Base-by-base conservation (phyloP, 2,888 invertebrate genomes). In the Epiblema foenella region DNA sequence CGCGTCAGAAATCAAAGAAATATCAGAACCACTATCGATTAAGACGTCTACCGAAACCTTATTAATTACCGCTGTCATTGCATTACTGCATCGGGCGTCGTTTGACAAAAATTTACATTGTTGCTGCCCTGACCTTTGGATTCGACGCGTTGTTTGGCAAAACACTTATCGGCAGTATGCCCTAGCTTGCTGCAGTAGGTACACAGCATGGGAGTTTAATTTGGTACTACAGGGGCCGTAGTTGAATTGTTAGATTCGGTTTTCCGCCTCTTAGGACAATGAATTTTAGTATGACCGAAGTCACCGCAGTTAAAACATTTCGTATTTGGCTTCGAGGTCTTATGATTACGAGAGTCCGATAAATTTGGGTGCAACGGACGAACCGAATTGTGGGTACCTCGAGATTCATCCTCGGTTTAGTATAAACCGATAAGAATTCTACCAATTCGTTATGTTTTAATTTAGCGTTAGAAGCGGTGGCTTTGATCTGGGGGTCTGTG, bases 371-470 rank as follows among this genome's bases (percentile, higher is more conserved):
- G n/a, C n/a, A n/a, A n/a, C n/a, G n/a, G n/a, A n/a, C n/a, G n/a
- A n/a, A n/a, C n/a, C n/a, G 10, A 42, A 42, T 42, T 12, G 12
- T 42, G 39, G 39, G 12, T 42, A 42, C 39, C 10, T 42, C 12
- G 39, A 12, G 39, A 12, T 42, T 42, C 12, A 12, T 42, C 12
- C 15, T 42, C 12, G 39, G 39, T 42, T 42, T 42, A 12, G 12
- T 12, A 76, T 58, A 17, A 76, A 66, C 54, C 33, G 71, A 71
- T 8, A 71, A 62, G n/a, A 66, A 66, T 2, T 71, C 66, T 9
- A 71, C 71, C 9, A 71, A 49, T 0, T 66, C 46, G 1, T 60
- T 42, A 5, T 56, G 60, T 33, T 20, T 54, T 17, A 71, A 37
- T n/a, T 71, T 71, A 9, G 66, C 71, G 20, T 69, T 69, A 11